Conservation (phyloP, 1,140 invertebrate species). For the Lepidurus apus region DNA sequence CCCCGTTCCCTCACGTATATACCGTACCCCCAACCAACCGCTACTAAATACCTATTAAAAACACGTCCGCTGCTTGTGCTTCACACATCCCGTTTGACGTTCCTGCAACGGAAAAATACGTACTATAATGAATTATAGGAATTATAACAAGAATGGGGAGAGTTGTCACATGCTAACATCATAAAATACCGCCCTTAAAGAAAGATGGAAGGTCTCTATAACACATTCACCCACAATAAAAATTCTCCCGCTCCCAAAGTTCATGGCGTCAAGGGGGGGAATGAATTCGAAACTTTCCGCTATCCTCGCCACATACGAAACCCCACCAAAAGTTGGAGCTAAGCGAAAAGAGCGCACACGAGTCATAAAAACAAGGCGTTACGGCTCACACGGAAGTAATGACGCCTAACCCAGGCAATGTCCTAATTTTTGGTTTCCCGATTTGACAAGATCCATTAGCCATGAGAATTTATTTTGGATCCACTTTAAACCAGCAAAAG, state of each 20-base stretch:
- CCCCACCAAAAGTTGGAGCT: neutral
- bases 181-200: neutral
- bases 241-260: neutral
- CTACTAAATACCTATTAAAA: slow-evolving; percentile 8
- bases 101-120: no score
- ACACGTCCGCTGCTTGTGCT: neutral
- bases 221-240: neutral
- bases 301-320: neutral
- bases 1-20: neutral
- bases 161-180: no score
- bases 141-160: no score
- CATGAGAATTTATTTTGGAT: neutral
- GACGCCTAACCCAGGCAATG: neutral
- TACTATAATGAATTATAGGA: no score
- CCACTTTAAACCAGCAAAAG: no score
- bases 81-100: neutral
- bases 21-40: neutral
- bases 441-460: neutral
- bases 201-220: neutral
- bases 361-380: neutral
- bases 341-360: neutral
- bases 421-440: neutral
- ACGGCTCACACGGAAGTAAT: neutral
- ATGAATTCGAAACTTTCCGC: neutral
- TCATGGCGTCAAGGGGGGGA: neutral